Percentiles rank a stretch among this genome's conserved stretches.
Evolutionary conservation across 1,140 invertebrate genomes (phyloP).

Genomic region (Pseudomyrmex dendroicus): DNA sequence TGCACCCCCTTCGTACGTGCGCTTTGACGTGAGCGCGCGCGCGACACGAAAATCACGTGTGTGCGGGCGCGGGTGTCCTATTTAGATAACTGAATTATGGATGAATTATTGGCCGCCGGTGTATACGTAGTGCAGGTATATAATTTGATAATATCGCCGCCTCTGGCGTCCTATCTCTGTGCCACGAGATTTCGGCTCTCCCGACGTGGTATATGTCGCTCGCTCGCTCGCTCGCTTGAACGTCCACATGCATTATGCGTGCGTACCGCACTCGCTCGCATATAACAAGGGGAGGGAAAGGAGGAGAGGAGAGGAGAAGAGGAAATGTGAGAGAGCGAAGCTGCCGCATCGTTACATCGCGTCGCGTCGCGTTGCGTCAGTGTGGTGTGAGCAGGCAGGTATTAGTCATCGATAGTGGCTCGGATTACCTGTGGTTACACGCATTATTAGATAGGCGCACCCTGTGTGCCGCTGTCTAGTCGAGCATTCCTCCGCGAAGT

Average conservation of each 20-base stretch:
- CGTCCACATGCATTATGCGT: conserved; percentile 60
- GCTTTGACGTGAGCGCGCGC: neutral
- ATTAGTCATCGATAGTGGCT: conserved; percentile 69
- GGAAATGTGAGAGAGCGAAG: conserved; percentile 9
- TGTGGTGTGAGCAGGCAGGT: conserved; percentile 20
- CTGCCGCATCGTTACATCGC: conserved; percentile 10
- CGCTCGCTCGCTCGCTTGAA: conserved; percentile 16
- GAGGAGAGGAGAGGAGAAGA: too few relatives aligned
- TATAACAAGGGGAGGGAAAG: too few relatives aligned
- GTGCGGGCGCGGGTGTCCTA: conserved; percentile 70
- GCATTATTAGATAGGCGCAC: conserved; percentile 79
- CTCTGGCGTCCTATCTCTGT: conserved; percentile 66
- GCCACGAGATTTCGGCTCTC: conserved; percentile 50
- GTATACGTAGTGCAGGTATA: conserved; percentile 77
- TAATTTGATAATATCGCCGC: conserved; percentile 82
- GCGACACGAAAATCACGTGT: conserved; percentile 31
- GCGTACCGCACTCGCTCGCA: conserved; percentile 33
- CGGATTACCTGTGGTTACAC: conserved; percentile 82
- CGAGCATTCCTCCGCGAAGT: conserved; percentile 45
- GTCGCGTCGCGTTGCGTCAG: conserved; percentile 27
- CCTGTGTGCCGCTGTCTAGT: conserved; percentile 24
- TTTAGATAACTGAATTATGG: conserved; percentile 83
- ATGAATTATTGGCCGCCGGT: conserved; percentile 82
- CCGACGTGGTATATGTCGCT: conserved; percentile 51
- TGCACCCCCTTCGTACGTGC: too few relatives aligned